A percentile compares a stretch with the other conserved stretches of the same genome.
Conservation (phyloP, 2,888 invertebrate species). For the Nymphalis urticae region DNA sequence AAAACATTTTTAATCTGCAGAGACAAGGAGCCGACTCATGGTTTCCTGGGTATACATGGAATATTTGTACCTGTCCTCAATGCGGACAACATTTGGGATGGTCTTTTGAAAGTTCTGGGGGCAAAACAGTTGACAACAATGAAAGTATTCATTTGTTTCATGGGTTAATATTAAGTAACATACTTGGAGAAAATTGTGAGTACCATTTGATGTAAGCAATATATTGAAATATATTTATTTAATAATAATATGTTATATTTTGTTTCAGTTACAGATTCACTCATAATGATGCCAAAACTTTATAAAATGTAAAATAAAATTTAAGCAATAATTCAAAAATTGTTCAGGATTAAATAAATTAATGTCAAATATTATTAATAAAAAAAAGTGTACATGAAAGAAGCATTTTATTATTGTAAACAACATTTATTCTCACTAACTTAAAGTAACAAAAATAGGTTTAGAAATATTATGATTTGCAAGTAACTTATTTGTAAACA, state of each 20-base stretch:
- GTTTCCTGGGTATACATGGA: conserved; percentile 86
- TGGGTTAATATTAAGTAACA: conserved; percentile 71
- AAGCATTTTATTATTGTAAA: conserved; percentile 40
- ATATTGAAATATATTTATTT: background rate
- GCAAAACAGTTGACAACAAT: conserved; percentile 46
- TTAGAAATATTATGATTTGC: conserved; percentile 37
- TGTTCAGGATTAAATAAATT: conserved; percentile 1
- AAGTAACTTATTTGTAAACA: conserved; percentile 13
- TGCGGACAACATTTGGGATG: conserved; percentile 84
- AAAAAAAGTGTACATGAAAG: conserved; percentile 25
- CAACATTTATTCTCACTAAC: conserved; percentile 29
- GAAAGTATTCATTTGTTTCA: conserved; percentile 61
- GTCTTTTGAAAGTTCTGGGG: conserved; percentile 76
- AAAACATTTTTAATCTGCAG: conserved; percentile 50
- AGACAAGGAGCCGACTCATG: conserved; percentile 82
- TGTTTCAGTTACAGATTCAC: conserved; percentile 80
- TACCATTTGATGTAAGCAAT: background rate
- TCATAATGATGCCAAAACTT: conserved; percentile 78
- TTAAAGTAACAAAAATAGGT: conserved; percentile 45
- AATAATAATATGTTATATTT: conserved; percentile 34
- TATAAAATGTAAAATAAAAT: conserved; percentile 48
- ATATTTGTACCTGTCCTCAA: conserved; percentile 82
- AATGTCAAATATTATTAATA: conserved; percentile 3
- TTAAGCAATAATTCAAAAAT: conserved; percentile 11
- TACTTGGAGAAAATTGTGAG: conserved; percentile 79